These are phyloP conservation scores for Drosophila barbarae DNA, from an alignment of 2,888 invertebrate genomes.

Conservation along the genomic window DNA sequence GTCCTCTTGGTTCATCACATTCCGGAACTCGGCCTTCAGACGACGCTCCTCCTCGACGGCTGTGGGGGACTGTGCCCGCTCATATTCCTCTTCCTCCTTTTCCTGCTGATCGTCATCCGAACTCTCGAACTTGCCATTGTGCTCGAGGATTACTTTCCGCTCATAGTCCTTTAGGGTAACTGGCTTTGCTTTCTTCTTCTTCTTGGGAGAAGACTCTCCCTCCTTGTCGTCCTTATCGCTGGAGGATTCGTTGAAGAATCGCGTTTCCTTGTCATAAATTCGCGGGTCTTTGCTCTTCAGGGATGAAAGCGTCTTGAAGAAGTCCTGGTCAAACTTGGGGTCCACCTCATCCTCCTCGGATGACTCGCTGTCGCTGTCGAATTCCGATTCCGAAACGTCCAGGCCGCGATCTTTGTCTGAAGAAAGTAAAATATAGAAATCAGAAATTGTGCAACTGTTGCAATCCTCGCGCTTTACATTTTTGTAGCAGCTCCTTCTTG, in stretches of 20 bases:
- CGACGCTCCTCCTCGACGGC: conserved; percentile 85
- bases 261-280: conserved; percentile 89
- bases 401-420: conserved; percentile 76
- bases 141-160: conserved; percentile 86
- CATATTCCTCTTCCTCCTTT: conserved; percentile 44
- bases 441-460: not conserved
- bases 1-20: conserved; percentile 80
- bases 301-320: conserved; percentile 90
- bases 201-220: conserved; percentile 35
- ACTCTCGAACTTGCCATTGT: conserved; percentile 82
- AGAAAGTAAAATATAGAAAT: not conserved
- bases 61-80: conserved; percentile 79
- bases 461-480: conserved; percentile 81
- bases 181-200: conserved; percentile 81
- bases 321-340: conserved; percentile 86
- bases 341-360: conserved; percentile 75
- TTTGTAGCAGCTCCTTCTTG: conserved; percentile 91
- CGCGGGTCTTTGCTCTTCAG: conserved; percentile 93
- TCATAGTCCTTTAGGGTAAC: conserved; percentile 90
- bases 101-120: conserved; percentile 61
- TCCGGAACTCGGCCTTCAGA: conserved; percentile 84
- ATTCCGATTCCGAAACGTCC: conserved; percentile 70
- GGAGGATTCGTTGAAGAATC: conserved; percentile 84
- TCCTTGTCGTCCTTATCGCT: conserved; percentile 51
- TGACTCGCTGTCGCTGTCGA: conserved; percentile 73